Evolutionary conservation across 2,888 invertebrate genomes (phyloP), one percentile per base, ranked within the genome.

Genomic region (Spodoptera littoralis): DNA sequence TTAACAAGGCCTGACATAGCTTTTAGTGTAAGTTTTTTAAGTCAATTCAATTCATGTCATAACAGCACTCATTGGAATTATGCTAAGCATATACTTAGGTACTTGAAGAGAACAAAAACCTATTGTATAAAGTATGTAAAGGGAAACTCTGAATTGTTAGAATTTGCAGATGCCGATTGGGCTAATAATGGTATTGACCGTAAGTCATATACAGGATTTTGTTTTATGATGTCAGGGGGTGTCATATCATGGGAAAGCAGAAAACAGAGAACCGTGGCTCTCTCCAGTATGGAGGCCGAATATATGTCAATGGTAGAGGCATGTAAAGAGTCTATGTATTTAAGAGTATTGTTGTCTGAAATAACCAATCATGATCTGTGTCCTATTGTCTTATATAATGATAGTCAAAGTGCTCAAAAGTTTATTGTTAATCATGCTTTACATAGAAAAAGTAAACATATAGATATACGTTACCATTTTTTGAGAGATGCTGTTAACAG

Each of bases 41-140:
- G 52, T 27, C 59, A 52, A 42, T 59, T 60, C 12, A 60, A 53
- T 43, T 48, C 47, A 5, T 53, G 52, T 53, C 53, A 12, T 47
- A 27, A 24, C 12, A 2, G 1, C 22, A 11, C 13, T 1, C 47
- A 53, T 18, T 60, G 52, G 52, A 12, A 11, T 4, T 42, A 53
- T 42, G 42, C 42, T 12, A 52, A 52, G 9, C 11, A 52, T n/a
- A n/a, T n/a, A n/a, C n/a, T n/a, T n/a, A n/a, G n/a, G n/a, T 45
- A 45, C 9, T 45, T 45, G 9, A 45, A 45, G 1, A 13, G 2
- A 13, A 45, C 45, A 13, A 45, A 45, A 45, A 4, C 4, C 5
- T 45, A 9, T 18, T n/a, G n/a, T 13, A 6, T 45, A 13, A 45
- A 45, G 8, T 45, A n/a, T 45, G 13, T 8, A 6, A 8, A 9